Conservation (phyloP, 2,113 vertebrate species). For the Hippocampus guttulatus region DNA sequence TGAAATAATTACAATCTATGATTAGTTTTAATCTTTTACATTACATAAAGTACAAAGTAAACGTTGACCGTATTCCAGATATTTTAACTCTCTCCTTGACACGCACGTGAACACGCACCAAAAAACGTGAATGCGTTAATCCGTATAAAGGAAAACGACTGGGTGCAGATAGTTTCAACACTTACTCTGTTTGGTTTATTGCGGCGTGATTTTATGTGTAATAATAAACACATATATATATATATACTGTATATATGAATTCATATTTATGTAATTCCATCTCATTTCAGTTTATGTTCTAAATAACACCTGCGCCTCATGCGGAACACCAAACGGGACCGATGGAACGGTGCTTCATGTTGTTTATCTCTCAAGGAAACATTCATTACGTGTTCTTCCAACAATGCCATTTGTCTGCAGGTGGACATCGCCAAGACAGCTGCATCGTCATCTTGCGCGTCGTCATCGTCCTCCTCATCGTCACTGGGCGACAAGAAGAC, state of each 20-base stretch:
- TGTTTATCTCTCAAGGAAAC: neutral
- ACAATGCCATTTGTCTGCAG: constrained; percentile 22
- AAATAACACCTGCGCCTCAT: too few relatives aligned
- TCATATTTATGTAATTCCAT: too few relatives aligned
- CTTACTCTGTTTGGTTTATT: neutral
- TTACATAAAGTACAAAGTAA: too few relatives aligned
- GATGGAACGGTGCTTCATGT: neutral
- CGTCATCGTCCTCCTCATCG: constrained; percentile 69
- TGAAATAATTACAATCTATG: too few relatives aligned
- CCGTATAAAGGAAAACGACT: neutral
- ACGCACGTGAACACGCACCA: neutral
- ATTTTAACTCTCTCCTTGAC: neutral
- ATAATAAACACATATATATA: too few relatives aligned
- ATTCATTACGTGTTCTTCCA: neutral
- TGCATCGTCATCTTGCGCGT: constrained; percentile 57
- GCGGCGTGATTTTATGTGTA: neutral
- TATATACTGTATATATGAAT: too few relatives aligned
- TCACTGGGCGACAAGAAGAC: constrained; percentile 92
- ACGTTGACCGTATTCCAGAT: too few relatives aligned
- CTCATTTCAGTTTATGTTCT: too few relatives aligned
- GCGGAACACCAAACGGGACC: neutral
- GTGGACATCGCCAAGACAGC: constrained; percentile 90
- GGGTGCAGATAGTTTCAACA: neutral
- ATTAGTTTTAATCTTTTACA: too few relatives aligned
- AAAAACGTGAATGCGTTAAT: neutral